Conservation (phyloP, 2,797 vertebrate genomes). For the Ctenochaetus hawaiiensis region DNA sequence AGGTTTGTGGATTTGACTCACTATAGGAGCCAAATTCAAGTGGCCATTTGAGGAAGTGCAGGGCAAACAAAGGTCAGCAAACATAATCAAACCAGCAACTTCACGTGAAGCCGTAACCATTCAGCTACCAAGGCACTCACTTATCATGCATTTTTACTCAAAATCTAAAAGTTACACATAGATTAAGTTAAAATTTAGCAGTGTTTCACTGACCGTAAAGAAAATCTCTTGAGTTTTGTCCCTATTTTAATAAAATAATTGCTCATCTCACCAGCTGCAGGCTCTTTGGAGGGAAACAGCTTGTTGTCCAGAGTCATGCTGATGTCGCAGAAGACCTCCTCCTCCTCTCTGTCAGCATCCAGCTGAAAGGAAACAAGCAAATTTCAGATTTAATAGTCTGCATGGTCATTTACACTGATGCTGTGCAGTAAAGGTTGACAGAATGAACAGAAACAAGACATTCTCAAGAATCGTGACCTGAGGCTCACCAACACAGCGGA, state of each 20-base stretch:
- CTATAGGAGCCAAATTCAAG: too few species aligned
- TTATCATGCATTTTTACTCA: too few species aligned
- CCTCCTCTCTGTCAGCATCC: conserved; percentile 95
- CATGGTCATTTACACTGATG: not conserved
- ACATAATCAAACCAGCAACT: too few species aligned
- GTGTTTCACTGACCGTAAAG: not conserved
- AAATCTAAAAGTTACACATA: too few species aligned
- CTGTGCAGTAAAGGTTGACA: not conserved
- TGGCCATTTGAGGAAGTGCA: too few species aligned
- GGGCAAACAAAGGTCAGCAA: too few species aligned
- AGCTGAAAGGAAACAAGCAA: conserved; percentile 80
- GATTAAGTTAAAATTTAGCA: not conserved
- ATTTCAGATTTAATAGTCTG: not conserved
- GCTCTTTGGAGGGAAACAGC: conserved; percentile 91
- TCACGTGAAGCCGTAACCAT: too few species aligned
- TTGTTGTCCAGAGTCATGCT: conserved; percentile 94
- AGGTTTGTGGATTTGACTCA: too few species aligned
- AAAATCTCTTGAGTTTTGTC: not conserved
- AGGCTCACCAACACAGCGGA: not conserved
- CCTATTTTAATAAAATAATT: not conserved
- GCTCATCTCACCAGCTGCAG: conserved; percentile 88
- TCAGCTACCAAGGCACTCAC: too few species aligned
- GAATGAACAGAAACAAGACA: not conserved
- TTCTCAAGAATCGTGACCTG: conserved; percentile 25
- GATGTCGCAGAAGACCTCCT: conserved; percentile 97